phyloP scores from a whole-genome alignment of 2,113 vertebrate genomes.

The Sialia sialis region DNA sequence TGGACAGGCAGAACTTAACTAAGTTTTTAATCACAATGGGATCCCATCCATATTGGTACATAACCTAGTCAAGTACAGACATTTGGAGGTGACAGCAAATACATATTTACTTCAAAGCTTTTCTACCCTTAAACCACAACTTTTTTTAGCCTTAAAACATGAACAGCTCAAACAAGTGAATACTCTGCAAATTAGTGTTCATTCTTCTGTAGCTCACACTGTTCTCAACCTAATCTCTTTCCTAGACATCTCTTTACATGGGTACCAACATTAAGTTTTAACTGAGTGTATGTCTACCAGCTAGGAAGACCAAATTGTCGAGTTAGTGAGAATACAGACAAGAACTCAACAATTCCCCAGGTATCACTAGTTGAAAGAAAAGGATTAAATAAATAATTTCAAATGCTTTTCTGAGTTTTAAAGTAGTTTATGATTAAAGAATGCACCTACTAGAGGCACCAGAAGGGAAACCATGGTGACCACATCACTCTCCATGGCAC shows the following conservation, averaged over 20 bases:
- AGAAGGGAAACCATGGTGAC: accelerated
- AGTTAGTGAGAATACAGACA: neutral
- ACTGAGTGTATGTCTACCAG: neutral
- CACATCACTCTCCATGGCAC: neutral
- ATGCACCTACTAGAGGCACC: neutral
- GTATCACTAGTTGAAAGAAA: neutral
- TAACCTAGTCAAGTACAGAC: neutral
- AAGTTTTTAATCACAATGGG: neutral
- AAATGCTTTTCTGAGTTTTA: neutral
- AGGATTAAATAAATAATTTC: neutral
- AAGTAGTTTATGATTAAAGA: neutral
- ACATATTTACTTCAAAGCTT: neutral
- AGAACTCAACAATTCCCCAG: neutral
- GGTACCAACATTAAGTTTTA: neutral
- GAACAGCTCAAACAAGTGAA: neutral
- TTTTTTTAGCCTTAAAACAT: neutral
- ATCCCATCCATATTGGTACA: neutral
- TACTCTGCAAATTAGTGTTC: neutral
- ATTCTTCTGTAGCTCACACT: neutral
- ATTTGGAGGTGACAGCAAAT: neutral
- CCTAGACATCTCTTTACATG: neutral
- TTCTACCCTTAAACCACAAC: neutral
- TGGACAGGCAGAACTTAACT: neutral
- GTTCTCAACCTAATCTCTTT: neutral
- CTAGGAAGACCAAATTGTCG: neutral